Evolutionary conservation across 1,140 invertebrate genomes (phyloP), one percentile per base, ranked within the genome.

Genomic region (Drosophila malerkotliana): DNA sequence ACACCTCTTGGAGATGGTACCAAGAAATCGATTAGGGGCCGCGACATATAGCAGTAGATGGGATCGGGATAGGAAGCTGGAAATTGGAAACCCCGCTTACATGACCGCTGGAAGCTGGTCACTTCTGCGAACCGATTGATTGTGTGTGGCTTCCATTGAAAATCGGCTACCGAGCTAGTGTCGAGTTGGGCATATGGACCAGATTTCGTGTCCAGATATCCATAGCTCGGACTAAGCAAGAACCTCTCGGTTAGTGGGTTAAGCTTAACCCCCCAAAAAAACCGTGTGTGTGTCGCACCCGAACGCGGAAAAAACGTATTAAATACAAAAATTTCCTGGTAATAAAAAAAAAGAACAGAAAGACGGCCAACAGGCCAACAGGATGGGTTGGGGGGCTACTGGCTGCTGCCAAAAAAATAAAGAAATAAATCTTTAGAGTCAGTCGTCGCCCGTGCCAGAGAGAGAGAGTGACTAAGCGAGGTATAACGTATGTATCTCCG

Each of bases 301-400:
- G 72, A 72, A 72, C 82, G 83, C 82, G 82, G 82, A 87, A 88
- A 79, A 82, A 87, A 87, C 74, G 75, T 87, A 87, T 87, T 87
- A 88, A 88, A 87, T 87, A 87, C 58, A 88, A 79, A 88, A 79
- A 87, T 87, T 87, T 87, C 82, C 83, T 87, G 83, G 82, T 87
- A 87, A 87, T 87, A 87, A 87, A 87, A 87, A 87, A 15, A 15
- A 15, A 15, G 1, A 15, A 18, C 18, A 18, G 18, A 18, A 18
- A 18, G 18, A 18, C n/a, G n/a, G n/a, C 18, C 15, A 18, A 82
- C 28, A 32, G 60, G n/a, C 39, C 39, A 26, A 32, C 30, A 24
- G 39, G 3, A 37, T 51, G 55, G 12, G 41, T 9, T 37, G 7
- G 34, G 34, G 41, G 21, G 56, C 28, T 47, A 69, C 54, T 57